These are phyloP conservation scores for Drosophila picticornis DNA, from an alignment of 2,888 invertebrate species.

Conservation along the genomic window DNA sequence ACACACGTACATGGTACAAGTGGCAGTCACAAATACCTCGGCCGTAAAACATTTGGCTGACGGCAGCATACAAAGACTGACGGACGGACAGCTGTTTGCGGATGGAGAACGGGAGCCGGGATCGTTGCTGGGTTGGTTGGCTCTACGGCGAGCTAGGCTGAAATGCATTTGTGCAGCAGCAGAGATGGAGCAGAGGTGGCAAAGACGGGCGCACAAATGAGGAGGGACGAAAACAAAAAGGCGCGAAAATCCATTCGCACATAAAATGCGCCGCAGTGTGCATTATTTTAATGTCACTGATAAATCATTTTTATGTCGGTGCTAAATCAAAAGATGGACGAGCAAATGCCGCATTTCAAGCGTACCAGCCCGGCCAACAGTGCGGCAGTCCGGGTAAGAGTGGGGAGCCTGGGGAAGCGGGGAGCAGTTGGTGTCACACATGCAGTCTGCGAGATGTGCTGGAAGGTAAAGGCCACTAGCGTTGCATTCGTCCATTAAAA, in stretches of 20 bases:
- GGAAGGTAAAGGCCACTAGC: slow-evolving; percentile 32
- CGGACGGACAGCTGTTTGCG: slow-evolving; percentile 51
- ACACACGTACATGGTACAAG: slow-evolving; percentile 21
- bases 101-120: slow-evolving; percentile 7
- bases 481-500: slow-evolving; percentile 81
- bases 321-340: slow-evolving; percentile 85
- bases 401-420: not conserved
- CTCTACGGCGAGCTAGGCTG: slow-evolving; percentile 42
- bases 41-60: slow-evolving; percentile 80
- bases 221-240: slow-evolving; percentile 71
- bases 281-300: slow-evolving; percentile 85
- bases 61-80: slow-evolving; percentile 79
- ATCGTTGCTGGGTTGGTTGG: slow-evolving; percentile 6
- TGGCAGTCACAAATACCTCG: slow-evolving; percentile 72
- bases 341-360: slow-evolving; percentile 81
- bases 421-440: slow-evolving; percentile 48
- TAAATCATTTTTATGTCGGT: slow-evolving; percentile 85
- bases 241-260: slow-evolving; percentile 85
- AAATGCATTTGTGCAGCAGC: slow-evolving; percentile 54
- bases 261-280: slow-evolving; percentile 85
- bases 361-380: slow-evolving; percentile 30
- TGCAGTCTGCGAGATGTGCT: slow-evolving; percentile 36
- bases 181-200: slow-evolving; percentile 12
- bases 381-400: not conserved
- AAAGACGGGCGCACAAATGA: not conserved